These are phyloP conservation scores for Mesoclemmys tuberculata DNA, from an alignment of 2,113 vertebrate species.

Conservation along the genomic window DNA sequence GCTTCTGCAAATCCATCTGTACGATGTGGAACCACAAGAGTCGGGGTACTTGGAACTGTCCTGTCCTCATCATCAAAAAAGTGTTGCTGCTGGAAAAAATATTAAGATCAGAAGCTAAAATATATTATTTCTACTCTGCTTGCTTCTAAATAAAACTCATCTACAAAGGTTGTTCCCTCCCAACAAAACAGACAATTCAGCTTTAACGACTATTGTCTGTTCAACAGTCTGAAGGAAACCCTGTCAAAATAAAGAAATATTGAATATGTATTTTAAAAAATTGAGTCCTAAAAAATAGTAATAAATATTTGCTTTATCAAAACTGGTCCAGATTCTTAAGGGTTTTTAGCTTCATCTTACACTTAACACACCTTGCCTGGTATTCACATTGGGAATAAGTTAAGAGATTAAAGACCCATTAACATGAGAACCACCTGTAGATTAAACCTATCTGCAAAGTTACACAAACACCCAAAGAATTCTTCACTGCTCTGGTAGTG, in stretches of 20 bases:
- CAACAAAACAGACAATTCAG: not conserved
- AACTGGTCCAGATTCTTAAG: not conserved
- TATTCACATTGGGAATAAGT: not conserved
- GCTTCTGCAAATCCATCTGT: conserved; percentile 94
- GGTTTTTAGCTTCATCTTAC: not conserved
- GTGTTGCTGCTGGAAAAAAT: conserved; percentile 83
- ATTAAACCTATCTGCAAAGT: not conserved
- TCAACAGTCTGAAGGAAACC: not conserved
- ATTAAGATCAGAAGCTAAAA: conserved; percentile 12
- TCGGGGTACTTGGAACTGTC: conserved; percentile 95
- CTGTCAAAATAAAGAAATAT: not conserved
- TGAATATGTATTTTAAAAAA: not conserved
- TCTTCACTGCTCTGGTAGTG: rapidly evolving
- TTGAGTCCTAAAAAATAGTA: not conserved
- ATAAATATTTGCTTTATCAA: not conserved
- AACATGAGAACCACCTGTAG: not conserved
- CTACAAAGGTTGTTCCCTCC: not conserved
- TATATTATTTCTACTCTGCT: not conserved
- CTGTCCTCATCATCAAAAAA: conserved; percentile 96
- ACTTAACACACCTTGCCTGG: not conserved
- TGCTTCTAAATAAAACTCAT: not conserved
- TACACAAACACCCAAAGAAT: not conserved
- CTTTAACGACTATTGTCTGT: not conserved
- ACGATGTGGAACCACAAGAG: conserved; percentile 90
- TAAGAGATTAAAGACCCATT: not conserved